These are phyloP conservation scores for Parauchenoglanis punctatus DNA, from an alignment of 2,797 vertebrate genomes.

Conservation along the genomic window DNA sequence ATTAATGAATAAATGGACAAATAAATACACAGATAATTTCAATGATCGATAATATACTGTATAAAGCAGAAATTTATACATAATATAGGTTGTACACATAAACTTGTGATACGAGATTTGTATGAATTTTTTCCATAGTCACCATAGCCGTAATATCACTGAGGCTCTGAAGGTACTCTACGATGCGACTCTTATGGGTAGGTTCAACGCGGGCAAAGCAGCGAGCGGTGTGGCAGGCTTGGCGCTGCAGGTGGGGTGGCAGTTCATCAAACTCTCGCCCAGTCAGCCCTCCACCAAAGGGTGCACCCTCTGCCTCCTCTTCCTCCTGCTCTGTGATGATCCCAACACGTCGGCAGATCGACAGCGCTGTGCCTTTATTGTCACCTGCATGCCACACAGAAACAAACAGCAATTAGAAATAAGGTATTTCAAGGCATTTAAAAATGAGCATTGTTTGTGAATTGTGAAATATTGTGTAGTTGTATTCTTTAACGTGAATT, in stretches of 20 bases:
- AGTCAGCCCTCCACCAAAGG: constrained; percentile 69
- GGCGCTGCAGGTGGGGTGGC: constrained; percentile 75
- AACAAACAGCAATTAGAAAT: neutral
- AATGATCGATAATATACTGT: neutral
- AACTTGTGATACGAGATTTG: neutral
- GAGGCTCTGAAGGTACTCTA: constrained; percentile 81
- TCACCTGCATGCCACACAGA: constrained; percentile 67
- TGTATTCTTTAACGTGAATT: neutral
- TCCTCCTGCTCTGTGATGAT: constrained; percentile 82
- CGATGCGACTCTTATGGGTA: constrained; percentile 80
- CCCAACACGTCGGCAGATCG: constrained; percentile 80
- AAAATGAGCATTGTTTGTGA: neutral
- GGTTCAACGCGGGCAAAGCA: constrained; percentile 82
- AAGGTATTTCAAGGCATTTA: neutral
- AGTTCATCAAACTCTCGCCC: constrained; percentile 82
- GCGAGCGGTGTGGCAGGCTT: constrained; percentile 70
- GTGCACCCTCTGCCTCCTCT: constrained; percentile 65
- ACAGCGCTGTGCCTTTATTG: constrained; percentile 81
- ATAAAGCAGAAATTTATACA: neutral
- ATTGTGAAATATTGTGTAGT: constrained; percentile 5
- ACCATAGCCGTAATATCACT: constrained; percentile 82
- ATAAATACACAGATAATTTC: neutral
- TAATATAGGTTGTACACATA: too few species aligned
- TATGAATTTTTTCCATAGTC: constrained; percentile 20
- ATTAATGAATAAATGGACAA: neutral